phyloP scores from a whole-genome alignment of 2,888 invertebrate genomes.

The Steinernema hermaphroditum region DNA sequence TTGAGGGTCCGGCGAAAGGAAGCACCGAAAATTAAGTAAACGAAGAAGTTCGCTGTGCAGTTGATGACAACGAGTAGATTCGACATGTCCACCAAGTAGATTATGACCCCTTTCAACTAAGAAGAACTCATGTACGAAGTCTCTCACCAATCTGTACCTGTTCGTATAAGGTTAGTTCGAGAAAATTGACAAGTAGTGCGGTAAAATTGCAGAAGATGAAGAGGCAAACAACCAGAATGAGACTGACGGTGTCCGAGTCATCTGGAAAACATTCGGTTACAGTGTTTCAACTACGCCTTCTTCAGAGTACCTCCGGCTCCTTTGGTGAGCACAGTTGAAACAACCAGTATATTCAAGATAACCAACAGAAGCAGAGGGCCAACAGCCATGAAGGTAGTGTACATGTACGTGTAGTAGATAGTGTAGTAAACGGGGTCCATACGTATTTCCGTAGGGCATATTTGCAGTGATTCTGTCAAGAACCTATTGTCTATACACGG shows the following conservation, averaged over 20 bases:
- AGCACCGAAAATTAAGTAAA: conserved; percentile 62
- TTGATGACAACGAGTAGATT: conserved; percentile 64
- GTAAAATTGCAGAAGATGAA: conserved; percentile 66
- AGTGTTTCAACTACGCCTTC: background rate
- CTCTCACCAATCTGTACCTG: conserved; percentile 42
- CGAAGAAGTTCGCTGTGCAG: conserved; percentile 65
- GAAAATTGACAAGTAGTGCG: conserved; percentile 64
- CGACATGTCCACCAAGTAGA: conserved; percentile 64
- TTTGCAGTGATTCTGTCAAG: conserved; percentile 44
- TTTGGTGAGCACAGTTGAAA: conserved; percentile 44
- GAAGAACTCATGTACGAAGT: background rate
- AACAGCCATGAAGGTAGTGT: conserved; percentile 64
- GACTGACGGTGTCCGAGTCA: conserved; percentile 60
- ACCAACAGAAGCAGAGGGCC: conserved; percentile 62
- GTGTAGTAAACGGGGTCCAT: conserved; percentile 61
- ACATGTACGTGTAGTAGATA: conserved; percentile 62
- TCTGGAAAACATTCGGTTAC: conserved; percentile 45
- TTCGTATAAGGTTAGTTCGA: conserved; percentile 61
- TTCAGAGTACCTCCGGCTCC: conserved; percentile 23
- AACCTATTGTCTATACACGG: conserved; percentile 44
- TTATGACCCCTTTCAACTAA: conserved; percentile 50
- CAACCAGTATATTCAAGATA: conserved; percentile 62
- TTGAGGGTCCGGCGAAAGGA: conserved; percentile 56
- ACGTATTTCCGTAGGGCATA: conserved; percentile 54
- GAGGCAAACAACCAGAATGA: conserved; percentile 64